Evolutionary conservation across 2,797 vertebrate genomes (phyloP), one percentile per base, ranked within the genome.

Genomic region (Sorex maritimensis): DNA sequence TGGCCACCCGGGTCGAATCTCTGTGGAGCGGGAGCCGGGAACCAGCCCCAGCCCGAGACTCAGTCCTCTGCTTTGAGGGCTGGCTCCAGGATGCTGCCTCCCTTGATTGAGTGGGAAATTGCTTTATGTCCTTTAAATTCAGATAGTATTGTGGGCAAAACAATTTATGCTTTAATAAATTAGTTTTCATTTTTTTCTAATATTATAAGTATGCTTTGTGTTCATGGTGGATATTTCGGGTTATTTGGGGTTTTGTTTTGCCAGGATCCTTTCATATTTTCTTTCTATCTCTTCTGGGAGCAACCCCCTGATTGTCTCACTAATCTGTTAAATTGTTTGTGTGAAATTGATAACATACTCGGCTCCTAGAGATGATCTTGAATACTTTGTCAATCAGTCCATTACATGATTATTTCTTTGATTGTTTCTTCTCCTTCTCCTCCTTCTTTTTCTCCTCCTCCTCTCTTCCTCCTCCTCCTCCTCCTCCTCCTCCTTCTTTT

Each of bases 101-200:
- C 2, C 30, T 69, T 80, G 30, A 81, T 38, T 3, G 0, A 85
- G 4, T 81, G 6, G 8, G 17, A 82, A 72, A 89, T 61, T 26
- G 5, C 28, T 79, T 78, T 61, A n/a, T 55, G 41, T 90, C 46
- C 34, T 89, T 79, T 15, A 63, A 14, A 82, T 79, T 11, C 8
- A 71, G 23, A 75, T 68, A 68, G 41, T 81, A 67, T 19, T 12
- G 15, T 71, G 68, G 44, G 34, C 49, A 58, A 93, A 24, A 81
- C 10, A 65, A 61, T 34, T 34, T 21, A 52, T 61, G 78, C 49
- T 86, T 89, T 82, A 68, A 73, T 34, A 19, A 58, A 65, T 46
- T 73, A 68, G 63, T 19, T 84, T 81, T 75, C 74, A 30, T 78
- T 52, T 78, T 94, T 94, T 93, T 82, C 30, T 68, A 68, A 30